A percentile compares a stretch with the other conserved stretches of the same genome.
These are phyloP conservation scores for Pegoplata infirma DNA, from an alignment of 2,888 invertebrate species.

Conservation along the genomic window DNA sequence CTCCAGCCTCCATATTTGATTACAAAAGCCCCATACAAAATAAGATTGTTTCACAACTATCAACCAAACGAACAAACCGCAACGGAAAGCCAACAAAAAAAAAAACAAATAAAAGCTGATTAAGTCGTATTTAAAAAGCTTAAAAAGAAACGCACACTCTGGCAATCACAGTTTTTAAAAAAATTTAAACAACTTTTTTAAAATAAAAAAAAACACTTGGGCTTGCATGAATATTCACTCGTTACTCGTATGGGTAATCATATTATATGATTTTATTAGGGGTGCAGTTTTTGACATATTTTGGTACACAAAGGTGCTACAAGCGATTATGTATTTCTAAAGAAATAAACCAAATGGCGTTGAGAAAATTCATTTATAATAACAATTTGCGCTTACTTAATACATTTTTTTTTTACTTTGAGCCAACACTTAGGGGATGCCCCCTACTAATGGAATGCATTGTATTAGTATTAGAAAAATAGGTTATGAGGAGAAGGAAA, in stretches of 20 bases:
- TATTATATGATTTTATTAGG: not conserved
- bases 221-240: not conserved
- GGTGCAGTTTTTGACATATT: too few relatives aligned
- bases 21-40: constrained; percentile 25
- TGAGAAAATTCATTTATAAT: too few relatives aligned
- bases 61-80: constrained; percentile 22
- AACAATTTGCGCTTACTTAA: too few relatives aligned
- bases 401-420: too few relatives aligned
- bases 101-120: constrained; percentile 52
- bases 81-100: constrained; percentile 21
- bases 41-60: constrained; percentile 37
- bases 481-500: too few relatives aligned
- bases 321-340: too few relatives aligned
- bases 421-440: too few relatives aligned
- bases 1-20: constrained; percentile 29
- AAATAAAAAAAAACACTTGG: not conserved
- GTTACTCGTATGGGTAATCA: not conserved
- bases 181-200: constrained; percentile 3
- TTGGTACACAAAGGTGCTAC: too few relatives aligned
- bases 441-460: too few relatives aligned
- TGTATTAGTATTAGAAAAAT: too few relatives aligned
- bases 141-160: constrained; percentile 4
- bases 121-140: constrained; percentile 52
- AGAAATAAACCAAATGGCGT: too few relatives aligned
- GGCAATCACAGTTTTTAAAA: constrained; percentile 10